Conservation (phyloP, 2,888 invertebrate genomes). For the Bombylius discolor region DNA sequence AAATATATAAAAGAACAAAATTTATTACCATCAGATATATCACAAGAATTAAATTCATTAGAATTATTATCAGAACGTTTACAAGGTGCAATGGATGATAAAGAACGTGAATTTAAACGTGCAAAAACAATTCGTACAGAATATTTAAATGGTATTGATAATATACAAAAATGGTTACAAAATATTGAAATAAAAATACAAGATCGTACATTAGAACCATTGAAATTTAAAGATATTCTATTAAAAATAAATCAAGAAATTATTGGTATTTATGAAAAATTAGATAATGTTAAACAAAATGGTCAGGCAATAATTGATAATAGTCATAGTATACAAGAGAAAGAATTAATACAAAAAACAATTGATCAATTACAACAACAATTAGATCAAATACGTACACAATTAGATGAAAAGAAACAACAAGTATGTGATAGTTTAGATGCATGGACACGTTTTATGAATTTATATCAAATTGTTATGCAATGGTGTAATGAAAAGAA, state of each 20-base stretch:
- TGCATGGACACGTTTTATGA: constrained; percentile 76
- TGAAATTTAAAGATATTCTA: constrained; percentile 60
- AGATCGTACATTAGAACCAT: constrained; percentile 66
- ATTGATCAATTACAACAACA: constrained; percentile 65
- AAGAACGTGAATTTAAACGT: constrained; percentile 74
- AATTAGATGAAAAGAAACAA: constrained; percentile 71
- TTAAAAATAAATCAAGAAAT: constrained; percentile 66
- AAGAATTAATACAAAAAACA: constrained; percentile 59
- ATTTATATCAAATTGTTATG: constrained; percentile 67
- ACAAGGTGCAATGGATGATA: constrained; percentile 71
- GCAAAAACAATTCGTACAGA: constrained; percentile 71
- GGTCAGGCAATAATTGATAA: constrained; percentile 68
- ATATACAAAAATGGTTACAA: constrained; percentile 70
- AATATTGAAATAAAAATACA: constrained; percentile 71
- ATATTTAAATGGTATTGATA: constrained; percentile 65
- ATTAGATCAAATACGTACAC: constrained; percentile 59
- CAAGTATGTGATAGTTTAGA: constrained; percentile 77
- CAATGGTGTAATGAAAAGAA: constrained; percentile 74
- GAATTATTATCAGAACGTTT: constrained; percentile 71
- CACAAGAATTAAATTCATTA: constrained; percentile 66
- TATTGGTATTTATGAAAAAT: constrained; percentile 54
- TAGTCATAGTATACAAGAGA: constrained; percentile 64
- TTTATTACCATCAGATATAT: constrained; percentile 58
- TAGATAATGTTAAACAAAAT: constrained; percentile 64
- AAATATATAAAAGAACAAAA: constrained; percentile 51